Conservation (phyloP, 2,888 invertebrate species). For the Drosophila meridiana region DNA sequence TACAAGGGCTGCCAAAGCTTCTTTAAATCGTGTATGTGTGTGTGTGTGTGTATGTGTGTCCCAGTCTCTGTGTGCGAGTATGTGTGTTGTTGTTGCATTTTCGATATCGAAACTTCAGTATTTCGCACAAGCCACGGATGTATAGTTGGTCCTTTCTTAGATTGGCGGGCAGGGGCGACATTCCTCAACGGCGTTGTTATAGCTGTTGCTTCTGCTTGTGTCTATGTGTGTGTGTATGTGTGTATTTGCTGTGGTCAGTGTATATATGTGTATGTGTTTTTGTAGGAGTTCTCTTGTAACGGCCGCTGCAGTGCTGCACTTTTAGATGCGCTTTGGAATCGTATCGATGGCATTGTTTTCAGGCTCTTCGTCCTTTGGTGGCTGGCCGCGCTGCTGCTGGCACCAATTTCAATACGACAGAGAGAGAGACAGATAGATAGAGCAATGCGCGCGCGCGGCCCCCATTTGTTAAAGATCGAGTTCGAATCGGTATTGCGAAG, state of each 20-base stretch:
- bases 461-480: slow-evolving; percentile 4
- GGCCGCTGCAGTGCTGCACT: slow-evolving; percentile 43
- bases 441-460: slow-evolving; percentile 13
- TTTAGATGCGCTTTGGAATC: slow-evolving; percentile 80
- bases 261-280: slow-evolving; percentile 19
- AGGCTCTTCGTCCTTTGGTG: slow-evolving; percentile 84
- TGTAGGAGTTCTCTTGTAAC: slow-evolving; percentile 31
- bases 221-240: slow-evolving; percentile 23
- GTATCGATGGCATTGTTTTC: slow-evolving; percentile 81
- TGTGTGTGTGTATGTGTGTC: slow-evolving; percentile 14
- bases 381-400: slow-evolving; percentile 81
- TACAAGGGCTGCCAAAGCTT: slow-evolving; percentile 41
- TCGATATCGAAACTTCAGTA: slow-evolving; percentile 9
- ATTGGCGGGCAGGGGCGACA: slow-evolving; percentile 2
- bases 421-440: background rate
- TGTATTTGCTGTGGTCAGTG: slow-evolving; percentile 23
- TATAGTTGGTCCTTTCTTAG: slow-evolving; percentile 38
- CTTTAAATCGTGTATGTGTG: slow-evolving; percentile 3
- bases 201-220: slow-evolving; percentile 19
- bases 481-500: slow-evolving; percentile 33
- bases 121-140: slow-evolving; percentile 20
- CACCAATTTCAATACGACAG: slow-evolving; percentile 6
- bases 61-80: slow-evolving; percentile 21
- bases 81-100: slow-evolving; percentile 31
- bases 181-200: slow-evolving; percentile 23